A percentile compares a stretch with the other conserved stretches of the same genome.
phyloP scores from a whole-genome alignment of 2,888 invertebrate genomes.

The Trypoxylon attenuatum region DNA sequence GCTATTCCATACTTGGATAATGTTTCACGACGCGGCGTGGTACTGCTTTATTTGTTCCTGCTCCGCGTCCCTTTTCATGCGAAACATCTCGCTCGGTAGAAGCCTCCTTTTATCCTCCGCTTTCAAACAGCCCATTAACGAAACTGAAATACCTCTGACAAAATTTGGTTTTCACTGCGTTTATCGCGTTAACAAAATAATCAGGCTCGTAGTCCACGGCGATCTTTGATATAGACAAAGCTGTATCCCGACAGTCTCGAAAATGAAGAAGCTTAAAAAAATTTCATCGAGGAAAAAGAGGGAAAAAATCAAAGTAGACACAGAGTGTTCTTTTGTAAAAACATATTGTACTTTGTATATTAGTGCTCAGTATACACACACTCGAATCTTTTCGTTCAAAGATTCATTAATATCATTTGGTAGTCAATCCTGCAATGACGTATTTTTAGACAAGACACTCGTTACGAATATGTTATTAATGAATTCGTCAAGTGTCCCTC shows the following conservation, averaged over 20 bases:
- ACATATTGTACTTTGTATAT: constrained; percentile 26
- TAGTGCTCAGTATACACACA: constrained; percentile 22
- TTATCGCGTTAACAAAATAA: constrained; percentile 18
- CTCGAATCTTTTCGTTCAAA: constrained; percentile 5
- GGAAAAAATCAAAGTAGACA: neutral
- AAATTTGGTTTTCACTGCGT: constrained; percentile 12
- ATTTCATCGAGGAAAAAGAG: neutral
- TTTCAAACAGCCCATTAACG: constrained; percentile 26
- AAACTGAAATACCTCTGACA: constrained; percentile 28
- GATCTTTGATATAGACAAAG: neutral
- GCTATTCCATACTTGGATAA: constrained; percentile 24
- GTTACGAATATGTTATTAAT: no score
- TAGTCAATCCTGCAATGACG: neutral
- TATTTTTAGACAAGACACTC: no score
- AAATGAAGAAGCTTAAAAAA: neutral
- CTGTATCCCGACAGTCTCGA: neutral
- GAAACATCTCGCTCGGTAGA: constrained; percentile 14
- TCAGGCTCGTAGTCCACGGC: constrained; percentile 15
- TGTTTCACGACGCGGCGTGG: constrained; percentile 20
- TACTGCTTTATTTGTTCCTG: constrained; percentile 21
- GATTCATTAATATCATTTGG: neutral
- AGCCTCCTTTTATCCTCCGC: constrained; percentile 9
- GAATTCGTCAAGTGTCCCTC: no score
- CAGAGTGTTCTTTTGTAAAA: constrained; percentile 3
- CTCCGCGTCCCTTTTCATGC: constrained; percentile 5